These are phyloP conservation scores for Antennarius maculatus DNA, from an alignment of 2,797 vertebrate species.

Conservation along the genomic window DNA sequence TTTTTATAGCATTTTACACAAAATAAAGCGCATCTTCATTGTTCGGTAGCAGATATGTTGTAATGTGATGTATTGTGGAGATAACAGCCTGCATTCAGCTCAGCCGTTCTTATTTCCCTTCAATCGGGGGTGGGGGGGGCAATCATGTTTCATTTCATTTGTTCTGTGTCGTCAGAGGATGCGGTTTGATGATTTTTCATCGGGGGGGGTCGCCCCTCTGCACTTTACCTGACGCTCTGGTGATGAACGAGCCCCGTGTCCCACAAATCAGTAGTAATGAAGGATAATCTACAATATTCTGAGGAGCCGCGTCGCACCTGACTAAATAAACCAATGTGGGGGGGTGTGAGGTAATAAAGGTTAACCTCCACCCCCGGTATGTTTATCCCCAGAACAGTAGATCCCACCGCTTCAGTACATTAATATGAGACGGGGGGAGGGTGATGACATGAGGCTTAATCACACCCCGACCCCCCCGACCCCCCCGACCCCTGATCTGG, in stretches of 20 bases:
- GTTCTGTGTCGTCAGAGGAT: constrained; percentile 24
- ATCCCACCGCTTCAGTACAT: constrained; percentile 47
- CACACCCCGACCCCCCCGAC: constrained; percentile 60
- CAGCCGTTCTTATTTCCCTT: constrained; percentile 39
- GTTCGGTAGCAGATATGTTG: constrained; percentile 31
- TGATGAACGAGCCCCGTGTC: constrained; percentile 58
- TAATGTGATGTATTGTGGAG: constrained; percentile 31
- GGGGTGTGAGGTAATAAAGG: constrained; percentile 62
- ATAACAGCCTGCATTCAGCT: constrained; percentile 15
- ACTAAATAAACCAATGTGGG: constrained; percentile 71
- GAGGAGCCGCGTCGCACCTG: constrained; percentile 55
- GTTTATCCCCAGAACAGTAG: constrained; percentile 60
- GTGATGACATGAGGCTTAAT: constrained; percentile 69
- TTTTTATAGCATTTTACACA: constrained; percentile 12
- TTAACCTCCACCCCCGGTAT: constrained; percentile 39
- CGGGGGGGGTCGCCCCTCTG: constrained; percentile 40
- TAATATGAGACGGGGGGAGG: constrained; percentile 59
- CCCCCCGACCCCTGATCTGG: constrained; percentile 58
- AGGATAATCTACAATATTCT: constrained; percentile 41
- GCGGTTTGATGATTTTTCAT: constrained; percentile 49
- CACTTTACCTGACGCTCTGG: constrained; percentile 46
- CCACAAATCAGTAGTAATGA: constrained; percentile 50
- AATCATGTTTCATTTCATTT: constrained; percentile 48
- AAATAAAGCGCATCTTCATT: constrained; percentile 12
- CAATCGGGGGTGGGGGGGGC: constrained; percentile 23